These are phyloP conservation scores for Perca flavescens DNA, from an alignment of 2,113 vertebrate genomes.

Conservation along the genomic window DNA sequence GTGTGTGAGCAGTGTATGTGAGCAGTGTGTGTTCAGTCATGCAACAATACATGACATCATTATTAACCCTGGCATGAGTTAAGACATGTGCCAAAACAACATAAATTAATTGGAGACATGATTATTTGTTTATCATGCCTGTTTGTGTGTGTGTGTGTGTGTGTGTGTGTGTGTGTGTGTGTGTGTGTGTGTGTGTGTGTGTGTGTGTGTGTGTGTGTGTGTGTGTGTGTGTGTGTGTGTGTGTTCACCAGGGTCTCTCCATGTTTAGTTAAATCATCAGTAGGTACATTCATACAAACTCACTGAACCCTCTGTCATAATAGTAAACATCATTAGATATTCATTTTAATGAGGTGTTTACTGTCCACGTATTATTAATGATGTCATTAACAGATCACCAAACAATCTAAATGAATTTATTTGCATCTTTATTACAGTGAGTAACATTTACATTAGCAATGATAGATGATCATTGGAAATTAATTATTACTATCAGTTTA, in stretches of 20 bases:
- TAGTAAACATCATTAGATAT: constrained; percentile 28
- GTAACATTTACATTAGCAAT: constrained; percentile 13
- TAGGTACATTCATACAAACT: not conserved
- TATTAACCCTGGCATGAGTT: constrained; percentile 20
- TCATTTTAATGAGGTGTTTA: constrained; percentile 23
- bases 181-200: not conserved
- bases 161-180: not conserved
- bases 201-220: not conserved
- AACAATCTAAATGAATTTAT: constrained; percentile 17
- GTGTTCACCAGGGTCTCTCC: not conserved
- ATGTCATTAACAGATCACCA: constrained; percentile 16
- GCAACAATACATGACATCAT: constrained; percentile 13
- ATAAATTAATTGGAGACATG: constrained; percentile 20
- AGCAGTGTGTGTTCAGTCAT: constrained; percentile 16
- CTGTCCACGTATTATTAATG: constrained; percentile 2
- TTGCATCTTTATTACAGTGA: not conserved
- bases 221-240: not conserved
- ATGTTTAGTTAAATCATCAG: constrained; percentile 22
- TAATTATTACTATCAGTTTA: not conserved
- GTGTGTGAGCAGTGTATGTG: not conserved
- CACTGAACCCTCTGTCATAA: not conserved
- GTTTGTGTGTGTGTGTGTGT: not conserved
- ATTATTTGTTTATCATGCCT: not conserved
- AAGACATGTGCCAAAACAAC: constrained; percentile 4
- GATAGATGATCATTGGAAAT: constrained; percentile 30